Base-by-base conservation (phyloP, 1,140 invertebrate species). In the Galendromus occidentalis region DNA sequence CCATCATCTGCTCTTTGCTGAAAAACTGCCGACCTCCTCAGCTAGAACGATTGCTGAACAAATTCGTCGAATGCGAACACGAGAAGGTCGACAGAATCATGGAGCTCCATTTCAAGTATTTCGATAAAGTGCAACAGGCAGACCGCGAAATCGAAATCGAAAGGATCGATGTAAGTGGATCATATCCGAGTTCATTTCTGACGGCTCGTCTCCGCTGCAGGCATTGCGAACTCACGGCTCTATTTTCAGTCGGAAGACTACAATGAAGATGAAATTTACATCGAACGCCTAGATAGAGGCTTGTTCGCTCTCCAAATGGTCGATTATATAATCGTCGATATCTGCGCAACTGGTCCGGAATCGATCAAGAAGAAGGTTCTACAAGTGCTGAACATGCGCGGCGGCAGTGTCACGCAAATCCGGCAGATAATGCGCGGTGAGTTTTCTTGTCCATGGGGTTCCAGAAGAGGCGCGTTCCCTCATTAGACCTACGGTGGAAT, bases 31-130 rank as follows among this genome's bases (percentile, higher is more conserved):
- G 86, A 72, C 87, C 88, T 7, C 84, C 85, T 33, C 91, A 96
- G 69, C 77, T 90, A 41, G 86, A 93, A 73, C 79, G 96, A 65
- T 78, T 99, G 30, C 74, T 98, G 7, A 86, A 85, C 69, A 98
- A 99, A 80, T 99, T 98, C 75, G 88, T 85, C 0, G 96, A 99
- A 79, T 96, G 96, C 75, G 92, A 98, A 78, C 87, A 91, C 71
- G 96, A 98, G 78, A 99, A 98, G 80, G 89, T 98, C 0, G 95
- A 99, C 74, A 76, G 95, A 70, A 78, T 98, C 17, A 79, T 98
- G 73, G 95, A 98, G 76, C 78, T 98, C 45, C 93, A 98, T 79
- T 93, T 98, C 71, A 96, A 97, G 75, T 98, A 98, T 77, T 81
- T 92, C 70, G 88, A 93, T 71, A 93, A 91, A 79, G 88, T 96